These are phyloP conservation scores for Hiodon alosoides DNA, from an alignment of 2,113 vertebrate genomes.

Conservation along the genomic window DNA sequence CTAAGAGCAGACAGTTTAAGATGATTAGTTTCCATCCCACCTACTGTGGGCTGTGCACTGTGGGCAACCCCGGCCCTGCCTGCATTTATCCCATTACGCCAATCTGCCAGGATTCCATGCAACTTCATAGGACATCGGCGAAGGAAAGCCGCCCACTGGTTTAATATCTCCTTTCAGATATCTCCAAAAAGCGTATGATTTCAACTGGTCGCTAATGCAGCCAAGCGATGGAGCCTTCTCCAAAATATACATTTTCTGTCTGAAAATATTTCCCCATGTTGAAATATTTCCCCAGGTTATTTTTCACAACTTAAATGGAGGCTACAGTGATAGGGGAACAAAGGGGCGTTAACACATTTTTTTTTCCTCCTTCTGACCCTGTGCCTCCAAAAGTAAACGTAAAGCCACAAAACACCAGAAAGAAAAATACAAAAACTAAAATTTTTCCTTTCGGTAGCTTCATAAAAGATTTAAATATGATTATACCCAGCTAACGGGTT, in stretches of 20 bases:
- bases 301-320: slow-evolving; percentile 56
- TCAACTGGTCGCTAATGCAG: slow-evolving; percentile 65
- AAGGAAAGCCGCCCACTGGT: slow-evolving; percentile 48
- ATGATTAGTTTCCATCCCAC: slow-evolving; percentile 63
- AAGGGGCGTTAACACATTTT: slow-evolving; percentile 56
- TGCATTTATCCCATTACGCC: slow-evolving; percentile 63
- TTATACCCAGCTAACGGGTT: slow-evolving; percentile 1
- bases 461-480: slow-evolving; percentile 12
- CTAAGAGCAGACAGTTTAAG: slow-evolving; percentile 41
- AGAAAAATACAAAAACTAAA: background rate
- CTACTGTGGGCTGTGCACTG: slow-evolving; percentile 51
- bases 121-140: slow-evolving; percentile 54
- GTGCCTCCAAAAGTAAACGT: background rate
- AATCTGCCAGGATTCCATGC: slow-evolving; percentile 58
- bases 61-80: slow-evolving; percentile 36
- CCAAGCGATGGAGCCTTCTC: slow-evolving; percentile 44
- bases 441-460: slow-evolving; percentile 15
- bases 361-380: slow-evolving; percentile 40
- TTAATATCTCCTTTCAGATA: slow-evolving; percentile 68
- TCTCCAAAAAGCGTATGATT: slow-evolving; percentile 64
- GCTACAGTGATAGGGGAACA: slow-evolving; percentile 52
- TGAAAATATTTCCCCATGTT: slow-evolving; percentile 48
- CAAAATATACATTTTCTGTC: slow-evolving; percentile 52
- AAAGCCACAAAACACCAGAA: background rate
- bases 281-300: slow-evolving; percentile 54